These are phyloP conservation scores for Oreocharis arfaki DNA, from an alignment of 2,113 vertebrate genomes.

Conservation along the genomic window DNA sequence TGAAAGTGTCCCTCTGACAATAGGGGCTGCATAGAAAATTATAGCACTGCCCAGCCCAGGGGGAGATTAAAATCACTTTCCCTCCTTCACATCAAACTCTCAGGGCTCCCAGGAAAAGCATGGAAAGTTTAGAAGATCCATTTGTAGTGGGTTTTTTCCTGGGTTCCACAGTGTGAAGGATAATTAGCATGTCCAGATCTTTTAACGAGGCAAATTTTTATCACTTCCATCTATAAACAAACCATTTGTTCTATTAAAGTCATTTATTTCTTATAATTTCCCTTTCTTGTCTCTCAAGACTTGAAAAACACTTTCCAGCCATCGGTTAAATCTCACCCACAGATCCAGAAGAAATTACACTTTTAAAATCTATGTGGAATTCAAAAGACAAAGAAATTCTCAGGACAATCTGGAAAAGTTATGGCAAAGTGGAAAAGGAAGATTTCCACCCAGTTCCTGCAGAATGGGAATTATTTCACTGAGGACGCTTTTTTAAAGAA, in stretches of 20 bases:
- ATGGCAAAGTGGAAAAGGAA: background rate
- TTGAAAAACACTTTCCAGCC: background rate
- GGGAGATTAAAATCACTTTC: constrained; percentile 24
- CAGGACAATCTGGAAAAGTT: background rate
- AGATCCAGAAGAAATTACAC: background rate
- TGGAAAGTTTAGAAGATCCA: background rate
- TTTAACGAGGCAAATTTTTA: background rate
- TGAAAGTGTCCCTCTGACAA: constrained; percentile 50
- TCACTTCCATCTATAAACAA: background rate
- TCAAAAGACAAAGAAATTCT: background rate
- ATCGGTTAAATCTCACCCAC: background rate
- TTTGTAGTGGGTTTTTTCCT: background rate
- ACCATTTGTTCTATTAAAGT: background rate
- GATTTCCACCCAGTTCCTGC: background rate
- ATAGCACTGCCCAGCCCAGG: constrained; percentile 1
- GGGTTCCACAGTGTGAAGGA: background rate
- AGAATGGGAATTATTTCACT: background rate
- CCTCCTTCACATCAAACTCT: constrained; percentile 13
- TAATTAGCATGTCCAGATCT: background rate
- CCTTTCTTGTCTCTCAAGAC: background rate
- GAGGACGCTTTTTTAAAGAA: background rate
- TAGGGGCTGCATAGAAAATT: constrained; percentile 55
- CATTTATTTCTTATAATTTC: accelerated
- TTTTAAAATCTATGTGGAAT: background rate
- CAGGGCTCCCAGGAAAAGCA: constrained; percentile 14